These are phyloP conservation scores for Drosophila bipectinata DNA, from an alignment of 1,140 invertebrate species.

Conservation along the genomic window DNA sequence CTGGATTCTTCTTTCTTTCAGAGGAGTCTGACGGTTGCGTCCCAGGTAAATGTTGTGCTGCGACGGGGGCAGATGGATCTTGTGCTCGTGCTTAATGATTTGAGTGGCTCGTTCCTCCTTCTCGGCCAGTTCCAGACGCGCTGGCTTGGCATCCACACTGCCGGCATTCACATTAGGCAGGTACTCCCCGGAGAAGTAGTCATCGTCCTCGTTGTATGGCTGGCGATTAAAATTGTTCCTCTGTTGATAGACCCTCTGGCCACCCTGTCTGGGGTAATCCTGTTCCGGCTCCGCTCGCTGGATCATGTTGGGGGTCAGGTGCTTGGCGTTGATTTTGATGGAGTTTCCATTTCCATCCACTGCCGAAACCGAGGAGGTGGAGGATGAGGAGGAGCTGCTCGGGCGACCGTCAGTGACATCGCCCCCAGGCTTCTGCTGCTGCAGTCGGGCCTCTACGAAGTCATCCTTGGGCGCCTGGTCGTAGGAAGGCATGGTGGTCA, in stretches of 20 bases:
- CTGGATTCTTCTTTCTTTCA: conserved; percentile 45
- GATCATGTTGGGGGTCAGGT: conserved; percentile 58
- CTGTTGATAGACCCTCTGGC: conserved; percentile 54
- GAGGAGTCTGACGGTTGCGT: conserved; percentile 46
- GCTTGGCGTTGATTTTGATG: conserved; percentile 60
- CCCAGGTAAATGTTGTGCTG: conserved; percentile 78
- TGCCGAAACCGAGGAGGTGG: conserved; percentile 25
- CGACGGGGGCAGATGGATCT: conserved; percentile 73
- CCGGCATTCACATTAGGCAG: conserved; percentile 62
- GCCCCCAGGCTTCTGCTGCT: conserved; percentile 48
- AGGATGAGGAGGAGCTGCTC: conserved; percentile 15
- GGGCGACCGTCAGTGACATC: conserved; percentile 51
- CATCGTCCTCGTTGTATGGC: conserved; percentile 58
- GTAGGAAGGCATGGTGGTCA: conserved; percentile 74
- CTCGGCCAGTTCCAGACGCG: conserved; percentile 54
- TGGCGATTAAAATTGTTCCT: conserved; percentile 54
- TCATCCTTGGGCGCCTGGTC: conserved; percentile 67
- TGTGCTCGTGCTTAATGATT: conserved; percentile 80
- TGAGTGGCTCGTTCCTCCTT: conserved; percentile 48
- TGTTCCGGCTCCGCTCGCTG: conserved; percentile 56
- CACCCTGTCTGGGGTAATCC: conserved; percentile 36
- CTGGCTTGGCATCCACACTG: conserved; percentile 67
- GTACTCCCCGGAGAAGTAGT: conserved; percentile 72
- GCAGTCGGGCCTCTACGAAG: conserved; percentile 65
- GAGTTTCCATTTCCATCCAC: conserved; percentile 66